Evolutionary conservation across 2,888 invertebrate species (phyloP), one percentile per base, ranked within the genome.

Genomic region (Lasioglossum malachurum): DNA sequence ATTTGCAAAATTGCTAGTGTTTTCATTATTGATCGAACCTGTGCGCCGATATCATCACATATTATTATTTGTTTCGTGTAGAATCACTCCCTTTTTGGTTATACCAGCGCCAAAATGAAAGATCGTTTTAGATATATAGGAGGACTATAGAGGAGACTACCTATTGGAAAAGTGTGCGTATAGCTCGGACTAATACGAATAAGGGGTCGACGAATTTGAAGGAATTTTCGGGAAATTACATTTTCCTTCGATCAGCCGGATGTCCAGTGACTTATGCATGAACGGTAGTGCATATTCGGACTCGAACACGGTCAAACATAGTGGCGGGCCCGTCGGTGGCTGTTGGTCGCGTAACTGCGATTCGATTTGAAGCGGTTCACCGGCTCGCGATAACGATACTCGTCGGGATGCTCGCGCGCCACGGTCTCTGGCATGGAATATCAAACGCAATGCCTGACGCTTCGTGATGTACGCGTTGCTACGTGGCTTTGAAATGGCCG

Each of bases 301-400:
- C 35, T 35, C 67, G 19, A 35, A 67, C 67, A 67, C 67, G 19
- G 35, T 67, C 23, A 7, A 67, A 67, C 35, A 35, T 35, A 35
- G 67, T 8, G 38, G 38, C 23, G 23, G 31, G 2, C 8, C 46
- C 78, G 23, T 53, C 35, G 46, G 31, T 27, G 27, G 44, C 67
- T 38, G 12, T 41, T 27, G n/a, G 31, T 16, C 19, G 35, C 69
- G 53, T 35, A 72, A 27, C 71, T 27, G 71, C 46, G 78, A 49
- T 69, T 77, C 49, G 78, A 53, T 57, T 64, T 60, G 73, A 35
- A 64, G 64, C 57, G 73, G 74, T 79, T 74, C 53, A n/a, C 19
- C 46, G 49, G 19, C 46, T 71, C 71, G 72, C 77, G 81, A 81
- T 77, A 81, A 81, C 77, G 81, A 81, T 72, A 77, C 67, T 72